These are phyloP conservation scores for Drosophila kanapiae DNA, from an alignment of 1,140 invertebrate species.

Conservation along the genomic window DNA sequence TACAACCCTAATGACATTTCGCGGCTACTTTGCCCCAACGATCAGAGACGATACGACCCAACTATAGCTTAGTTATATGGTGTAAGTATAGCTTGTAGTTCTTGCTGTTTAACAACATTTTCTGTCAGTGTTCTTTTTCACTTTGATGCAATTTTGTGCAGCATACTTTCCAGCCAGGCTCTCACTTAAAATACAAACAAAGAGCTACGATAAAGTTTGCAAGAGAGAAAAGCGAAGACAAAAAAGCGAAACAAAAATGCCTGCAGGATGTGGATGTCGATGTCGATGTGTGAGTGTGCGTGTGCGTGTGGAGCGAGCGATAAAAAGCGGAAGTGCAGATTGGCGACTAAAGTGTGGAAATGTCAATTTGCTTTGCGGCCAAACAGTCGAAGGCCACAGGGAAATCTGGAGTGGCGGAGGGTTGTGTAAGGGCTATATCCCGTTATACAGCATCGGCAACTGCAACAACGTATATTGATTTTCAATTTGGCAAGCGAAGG, in stretches of 20 bases:
- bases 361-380: constrained; percentile 75
- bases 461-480: constrained; percentile 73
- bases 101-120: constrained; percentile 8
- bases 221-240: constrained; percentile 48
- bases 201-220: constrained; percentile 73
- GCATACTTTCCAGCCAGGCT: constrained; percentile 50
- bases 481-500: constrained; percentile 65
- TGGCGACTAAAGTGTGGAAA: constrained; percentile 75
- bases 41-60: constrained; percentile 4
- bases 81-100: neutral
- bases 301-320: constrained; percentile 37
- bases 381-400: constrained; percentile 22
- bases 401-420: neutral
- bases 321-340: constrained; percentile 79
- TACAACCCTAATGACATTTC: constrained; percentile 17
- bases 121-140: constrained; percentile 41
- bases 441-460: constrained; percentile 27
- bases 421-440: neutral
- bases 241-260: constrained; percentile 60
- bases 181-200: constrained; percentile 40
- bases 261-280: constrained; percentile 31
- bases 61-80: constrained; percentile 5
- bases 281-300: neutral
- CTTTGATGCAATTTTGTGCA: constrained; percentile 57
- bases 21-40: constrained; percentile 2